Evolutionary conservation across 2,888 invertebrate genomes (phyloP).

Genomic region (Elgonia sp.): DNA sequence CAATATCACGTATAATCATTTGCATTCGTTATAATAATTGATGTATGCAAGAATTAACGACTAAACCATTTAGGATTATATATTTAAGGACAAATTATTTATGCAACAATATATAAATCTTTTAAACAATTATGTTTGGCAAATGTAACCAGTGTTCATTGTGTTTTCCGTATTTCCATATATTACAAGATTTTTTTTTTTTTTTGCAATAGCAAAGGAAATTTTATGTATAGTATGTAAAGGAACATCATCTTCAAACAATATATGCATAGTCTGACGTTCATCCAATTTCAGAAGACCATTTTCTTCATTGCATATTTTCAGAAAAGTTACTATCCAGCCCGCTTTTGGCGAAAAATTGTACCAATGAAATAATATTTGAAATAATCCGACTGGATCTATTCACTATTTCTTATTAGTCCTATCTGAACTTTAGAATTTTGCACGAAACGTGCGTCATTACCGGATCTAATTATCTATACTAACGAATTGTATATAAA

Average conservation of each 20-base stretch:
- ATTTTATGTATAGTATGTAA: constrained; percentile 33
- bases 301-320: constrained; percentile 40
- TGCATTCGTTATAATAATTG: too few species aligned
- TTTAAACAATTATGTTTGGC: neutral
- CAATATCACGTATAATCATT: too few species aligned
- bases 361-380: constrained; percentile 35
- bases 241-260: constrained; percentile 25
- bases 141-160: too few species aligned
- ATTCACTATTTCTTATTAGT: neutral
- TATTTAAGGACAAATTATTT: too few species aligned
- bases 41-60: too few species aligned
- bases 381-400: neutral
- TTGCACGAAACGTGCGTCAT: constrained; percentile 14
- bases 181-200: neutral
- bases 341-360: constrained; percentile 15
- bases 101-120: neutral
- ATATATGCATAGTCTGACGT: constrained; percentile 56
- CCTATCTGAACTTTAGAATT: neutral
- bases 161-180: neutral
- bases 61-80: too few species aligned
- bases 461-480: constrained; percentile 55
- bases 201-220: constrained; percentile 37
- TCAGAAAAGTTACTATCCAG: constrained; percentile 25
- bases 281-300: constrained; percentile 56
- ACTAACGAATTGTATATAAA: constrained; percentile 57